phyloP scores from a whole-genome alignment of 2,797 vertebrate species.

The Scomberomorus guttatus region DNA sequence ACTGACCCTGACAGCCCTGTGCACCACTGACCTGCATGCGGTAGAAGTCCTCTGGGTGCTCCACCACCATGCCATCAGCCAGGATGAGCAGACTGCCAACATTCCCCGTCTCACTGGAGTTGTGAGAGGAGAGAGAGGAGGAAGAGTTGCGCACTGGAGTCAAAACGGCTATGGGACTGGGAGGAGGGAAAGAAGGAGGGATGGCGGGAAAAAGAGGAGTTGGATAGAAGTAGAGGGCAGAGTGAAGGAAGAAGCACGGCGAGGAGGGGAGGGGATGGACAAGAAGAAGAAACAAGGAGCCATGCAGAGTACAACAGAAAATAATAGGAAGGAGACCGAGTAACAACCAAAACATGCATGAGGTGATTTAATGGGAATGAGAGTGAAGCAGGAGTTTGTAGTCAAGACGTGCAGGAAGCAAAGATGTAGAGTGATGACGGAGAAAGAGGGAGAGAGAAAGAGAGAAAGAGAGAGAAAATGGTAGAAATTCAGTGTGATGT shows the following conservation, averaged over 20 bases:
- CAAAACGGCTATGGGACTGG: constrained; percentile 92
- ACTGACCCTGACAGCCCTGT: neutral
- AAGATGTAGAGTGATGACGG: neutral
- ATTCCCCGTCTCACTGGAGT: constrained; percentile 89
- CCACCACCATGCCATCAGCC: constrained; percentile 91
- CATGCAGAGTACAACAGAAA: constrained; percentile 28
- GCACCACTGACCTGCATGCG: constrained; percentile 92
- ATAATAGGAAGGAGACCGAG: neutral
- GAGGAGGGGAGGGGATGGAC: neutral
- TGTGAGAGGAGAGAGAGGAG: constrained; percentile 93
- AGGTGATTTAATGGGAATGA: neutral
- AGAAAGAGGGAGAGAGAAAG: neutral
- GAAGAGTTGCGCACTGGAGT: constrained; percentile 93
- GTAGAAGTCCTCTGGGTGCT: constrained; percentile 94
- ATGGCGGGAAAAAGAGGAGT: neutral
- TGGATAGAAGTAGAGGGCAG: neutral
- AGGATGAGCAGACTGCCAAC: constrained; percentile 91
- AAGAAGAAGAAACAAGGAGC: neutral
- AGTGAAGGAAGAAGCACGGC: no score
- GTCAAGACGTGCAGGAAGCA: constrained; percentile 15
- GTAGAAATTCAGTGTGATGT: constrained; percentile 31
- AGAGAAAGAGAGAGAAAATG: constrained; percentile 10
- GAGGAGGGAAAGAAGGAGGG: constrained; percentile 30
- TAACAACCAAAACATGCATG: constrained; percentile 29
- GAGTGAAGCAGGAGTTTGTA: constrained; percentile 2